Percentiles rank a stretch among this genome's conserved stretches.
These are phyloP conservation scores for Meriones psammophilus DNA, from an alignment of 2,797 vertebrate genomes.

Conservation along the genomic window DNA sequence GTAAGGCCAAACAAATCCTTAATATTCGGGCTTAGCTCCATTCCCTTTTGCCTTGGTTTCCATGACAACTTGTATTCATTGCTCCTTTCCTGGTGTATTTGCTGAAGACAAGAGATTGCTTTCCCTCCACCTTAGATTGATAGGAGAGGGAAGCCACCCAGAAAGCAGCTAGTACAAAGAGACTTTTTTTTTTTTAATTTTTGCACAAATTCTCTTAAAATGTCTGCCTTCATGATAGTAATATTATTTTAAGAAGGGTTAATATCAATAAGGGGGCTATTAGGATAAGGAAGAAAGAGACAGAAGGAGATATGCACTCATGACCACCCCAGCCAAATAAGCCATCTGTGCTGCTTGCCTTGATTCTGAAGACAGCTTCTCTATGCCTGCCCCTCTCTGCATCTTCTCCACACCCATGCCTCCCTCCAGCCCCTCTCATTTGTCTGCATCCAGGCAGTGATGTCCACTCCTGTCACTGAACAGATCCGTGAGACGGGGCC, in stretches of 20 bases:
- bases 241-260: constrained; percentile 22
- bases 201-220: neutral
- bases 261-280: neutral
- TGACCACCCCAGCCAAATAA: no score
- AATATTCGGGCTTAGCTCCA: constrained; percentile 43
- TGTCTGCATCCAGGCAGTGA: neutral
- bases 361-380: neutral
- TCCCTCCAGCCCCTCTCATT: neutral
- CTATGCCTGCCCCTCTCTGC: neutral
- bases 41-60: constrained; percentile 70
- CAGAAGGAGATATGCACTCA: no score
- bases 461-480: neutral
- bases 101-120: constrained; percentile 20
- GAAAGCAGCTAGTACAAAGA: neutral
- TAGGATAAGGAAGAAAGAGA: neutral
- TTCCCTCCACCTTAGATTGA: neutral
- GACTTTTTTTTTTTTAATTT: neutral
- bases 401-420: neutral
- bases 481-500: neutral
- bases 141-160: neutral
- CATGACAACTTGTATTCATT: constrained; percentile 59
- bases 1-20: constrained; percentile 36
- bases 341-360: neutral
- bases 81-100: neutral
- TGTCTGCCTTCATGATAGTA: neutral